Conservation (phyloP, 2,113 vertebrate species). For the Danio rerio region GRCz12tu NC_133178.1:35546501-35547000, state of each 20-base stretch:
- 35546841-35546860: constrained; percentile 56
- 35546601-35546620: no score
- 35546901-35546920: no score
- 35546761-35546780: constrained; percentile 93
- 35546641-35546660: no score
- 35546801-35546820: constrained; percentile 92
- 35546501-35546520: no score
- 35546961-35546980: constrained; percentile 98
- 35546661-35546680: constrained; percentile 79
- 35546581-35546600: no score
- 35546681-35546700: constrained; percentile 88
- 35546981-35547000: constrained; percentile 91
- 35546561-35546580: no score
- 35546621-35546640: no score
- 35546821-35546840: constrained; percentile 93
- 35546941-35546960: constrained; percentile 89
- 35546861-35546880: neutral
- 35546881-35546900: neutral
- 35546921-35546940: neutral
- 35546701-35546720: constrained; percentile 91
- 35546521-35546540: no score
- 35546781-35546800: constrained; percentile 99
- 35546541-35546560: no score
- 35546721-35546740: constrained; percentile 93
- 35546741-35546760: constrained; percentile 95